phyloP scores from a whole-genome alignment of 2,797 vertebrate species.

The Octomys mimax region DNA sequence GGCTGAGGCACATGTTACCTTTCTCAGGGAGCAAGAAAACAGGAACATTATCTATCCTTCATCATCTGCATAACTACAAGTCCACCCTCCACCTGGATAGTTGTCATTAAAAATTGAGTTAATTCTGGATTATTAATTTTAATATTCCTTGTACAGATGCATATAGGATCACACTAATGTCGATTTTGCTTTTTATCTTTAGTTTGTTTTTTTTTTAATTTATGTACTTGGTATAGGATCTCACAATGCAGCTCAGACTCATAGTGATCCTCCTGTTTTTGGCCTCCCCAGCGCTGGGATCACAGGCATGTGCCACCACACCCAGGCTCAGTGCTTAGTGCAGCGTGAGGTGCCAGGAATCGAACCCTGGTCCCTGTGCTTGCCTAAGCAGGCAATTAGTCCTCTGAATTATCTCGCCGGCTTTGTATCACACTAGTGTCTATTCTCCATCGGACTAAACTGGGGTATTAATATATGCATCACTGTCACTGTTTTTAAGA shows the following conservation, averaged over 20 bases:
- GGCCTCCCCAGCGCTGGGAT: no score
- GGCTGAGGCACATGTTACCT: background rate
- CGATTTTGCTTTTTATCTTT: no score
- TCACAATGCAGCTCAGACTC: no score
- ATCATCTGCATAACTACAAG: background rate
- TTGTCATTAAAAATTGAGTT: background rate
- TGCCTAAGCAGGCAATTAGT: no score
- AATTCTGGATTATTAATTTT: background rate
- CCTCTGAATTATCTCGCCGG: no score
- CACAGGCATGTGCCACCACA: no score
- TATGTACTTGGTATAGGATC: no score
- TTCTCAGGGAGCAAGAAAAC: background rate
- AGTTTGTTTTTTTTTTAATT: no score
- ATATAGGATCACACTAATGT: background rate
- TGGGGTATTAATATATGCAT: background rate
- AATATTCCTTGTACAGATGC: background rate
- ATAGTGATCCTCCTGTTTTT: no score
- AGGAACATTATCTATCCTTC: background rate
- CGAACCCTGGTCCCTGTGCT: no score
- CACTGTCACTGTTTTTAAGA: background rate
- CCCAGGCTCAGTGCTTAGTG: no score
- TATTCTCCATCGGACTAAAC: background rate
- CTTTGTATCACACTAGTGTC: background rate
- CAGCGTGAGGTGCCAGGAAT: no score
- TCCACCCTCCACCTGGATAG: background rate